A percentile compares a stretch with the other conserved stretches of the same genome.
These are phyloP conservation scores for Phrynocephalus vlangalii DNA, from an alignment of 2,797 vertebrate species.

Conservation along the genomic window DNA sequence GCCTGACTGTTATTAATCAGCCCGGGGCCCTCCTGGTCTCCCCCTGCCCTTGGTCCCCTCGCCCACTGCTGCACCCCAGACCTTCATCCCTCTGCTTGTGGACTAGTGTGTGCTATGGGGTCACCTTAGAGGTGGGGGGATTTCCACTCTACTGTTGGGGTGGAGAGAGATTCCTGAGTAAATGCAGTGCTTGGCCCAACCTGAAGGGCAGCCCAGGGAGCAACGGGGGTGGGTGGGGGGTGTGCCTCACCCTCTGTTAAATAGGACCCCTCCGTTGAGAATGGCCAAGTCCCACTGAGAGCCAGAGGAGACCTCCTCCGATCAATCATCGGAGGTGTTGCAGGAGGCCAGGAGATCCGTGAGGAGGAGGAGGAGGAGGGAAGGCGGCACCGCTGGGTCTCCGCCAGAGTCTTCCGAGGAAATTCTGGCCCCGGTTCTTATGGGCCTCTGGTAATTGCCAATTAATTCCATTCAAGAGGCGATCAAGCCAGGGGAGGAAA, in stretches of 20 bases:
- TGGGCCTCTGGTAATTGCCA: slow-evolving; percentile 17
- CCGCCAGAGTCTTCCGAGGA: slow-evolving; percentile 38
- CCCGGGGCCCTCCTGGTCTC: neutral
- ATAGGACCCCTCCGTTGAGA: no score
- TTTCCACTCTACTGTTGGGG: neutral
- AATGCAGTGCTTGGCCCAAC: no score
- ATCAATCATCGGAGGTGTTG: slow-evolving; percentile 13
- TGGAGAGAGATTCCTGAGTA: no score
- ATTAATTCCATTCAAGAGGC: slow-evolving; percentile 34
- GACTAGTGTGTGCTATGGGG: no score
- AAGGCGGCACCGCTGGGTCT: slow-evolving; percentile 49
- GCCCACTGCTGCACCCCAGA: no score
- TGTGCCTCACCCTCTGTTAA: no score
- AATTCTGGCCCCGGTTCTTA: neutral
- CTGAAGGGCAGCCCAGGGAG: neutral
- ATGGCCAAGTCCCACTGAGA: neutral
- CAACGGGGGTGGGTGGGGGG: no score
- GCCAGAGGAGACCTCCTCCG: neutral
- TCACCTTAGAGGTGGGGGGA: neutral
- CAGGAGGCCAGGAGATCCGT: slow-evolving; percentile 67
- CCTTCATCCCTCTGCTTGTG: no score
- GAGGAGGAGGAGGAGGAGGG: neutral
- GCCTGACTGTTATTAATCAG: no score
- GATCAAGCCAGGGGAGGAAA: slow-evolving; percentile 36
- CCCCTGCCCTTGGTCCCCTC: no score